These are phyloP conservation scores for Spisula subtruncata DNA, from an alignment of 2,888 invertebrate genomes.

Conservation along the genomic window DNA sequence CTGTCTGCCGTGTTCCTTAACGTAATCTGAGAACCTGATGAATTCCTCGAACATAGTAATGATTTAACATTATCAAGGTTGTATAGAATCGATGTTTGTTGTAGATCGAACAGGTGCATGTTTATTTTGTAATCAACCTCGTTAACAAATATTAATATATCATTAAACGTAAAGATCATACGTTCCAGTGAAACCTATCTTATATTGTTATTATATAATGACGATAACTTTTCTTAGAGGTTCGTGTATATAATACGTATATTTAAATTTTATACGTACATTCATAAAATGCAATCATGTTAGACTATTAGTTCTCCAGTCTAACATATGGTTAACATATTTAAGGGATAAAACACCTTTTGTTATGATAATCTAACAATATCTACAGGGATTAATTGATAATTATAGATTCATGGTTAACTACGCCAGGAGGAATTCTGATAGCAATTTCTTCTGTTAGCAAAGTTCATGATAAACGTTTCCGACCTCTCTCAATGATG, in stretches of 20 bases:
- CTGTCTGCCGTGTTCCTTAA: too few species aligned
- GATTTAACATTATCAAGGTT: too few species aligned
- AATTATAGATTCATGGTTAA: neutral
- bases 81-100: too few species aligned
- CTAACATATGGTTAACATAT: neutral
- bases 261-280: neutral
- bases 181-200: neutral
- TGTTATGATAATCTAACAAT: neutral
- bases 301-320: neutral
- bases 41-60: too few species aligned
- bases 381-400: conserved; percentile 17
- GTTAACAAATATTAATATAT: neutral
- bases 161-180: neutral
- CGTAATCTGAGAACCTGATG: too few species aligned
- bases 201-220: neutral
- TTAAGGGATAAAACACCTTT: neutral
- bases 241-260: neutral
- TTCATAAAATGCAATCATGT: neutral
- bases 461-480: neutral
- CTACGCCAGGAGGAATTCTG: neutral
- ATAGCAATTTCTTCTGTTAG: neutral
- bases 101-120: neutral
- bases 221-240: neutral
- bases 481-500: conserved; percentile 23
- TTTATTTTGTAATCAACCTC: neutral